Evolutionary conservation across 2,888 invertebrate genomes (phyloP), one percentile per base, ranked within the genome.

Genomic region (Disparrhopalites patrizii): DNA sequence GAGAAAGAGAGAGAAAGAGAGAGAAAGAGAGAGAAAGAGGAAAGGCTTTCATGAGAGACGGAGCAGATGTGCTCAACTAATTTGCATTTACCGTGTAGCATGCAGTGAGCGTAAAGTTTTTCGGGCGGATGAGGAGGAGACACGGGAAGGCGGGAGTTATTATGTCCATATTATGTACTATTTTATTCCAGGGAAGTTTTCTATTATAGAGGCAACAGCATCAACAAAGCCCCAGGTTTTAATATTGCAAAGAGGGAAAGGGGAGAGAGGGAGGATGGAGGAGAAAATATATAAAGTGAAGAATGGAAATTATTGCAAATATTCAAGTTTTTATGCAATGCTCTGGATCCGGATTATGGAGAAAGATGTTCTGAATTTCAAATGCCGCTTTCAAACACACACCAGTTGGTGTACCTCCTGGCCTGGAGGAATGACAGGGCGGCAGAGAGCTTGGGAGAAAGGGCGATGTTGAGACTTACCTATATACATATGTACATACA

Each of bases 11-110:
- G n/a, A n/a, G n/a, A n/a, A n/a, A n/a, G n/a, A n/a, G n/a, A n/a
- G n/a, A n/a, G n/a, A n/a, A n/a, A n/a, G n/a, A n/a, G n/a, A n/a
- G n/a, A n/a, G n/a, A n/a, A n/a, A n/a, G n/a, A n/a, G n/a, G n/a
- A n/a, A n/a, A 56, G 43, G 28, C 27, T 60, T 43, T 30, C 60
- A 60, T 60, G 60, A 60, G 60, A 60, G 47, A 31, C 47, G n/a
- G n/a, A 60, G 30, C 60, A 60, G 60, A 60, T 60, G 60, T 31
- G 25, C 40, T 36, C 60, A 8, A 40, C 43, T 47, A 28, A 47
- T 60, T 60, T 60, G 28, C 60, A 60, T 60, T 47, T 55, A 33
- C n/a, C n/a, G n/a, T 33, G 13, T 47, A 51, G 25, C 25, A 27
- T 55, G 30, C 18, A 27, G 3, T 52, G 2, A 28, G 3, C 23